Percentiles rank a stretch among this genome's conserved stretches.
These are phyloP conservation scores for Ellobius talpinus DNA, from an alignment of 2,113 vertebrate genomes.

Conservation along the genomic window DNA sequence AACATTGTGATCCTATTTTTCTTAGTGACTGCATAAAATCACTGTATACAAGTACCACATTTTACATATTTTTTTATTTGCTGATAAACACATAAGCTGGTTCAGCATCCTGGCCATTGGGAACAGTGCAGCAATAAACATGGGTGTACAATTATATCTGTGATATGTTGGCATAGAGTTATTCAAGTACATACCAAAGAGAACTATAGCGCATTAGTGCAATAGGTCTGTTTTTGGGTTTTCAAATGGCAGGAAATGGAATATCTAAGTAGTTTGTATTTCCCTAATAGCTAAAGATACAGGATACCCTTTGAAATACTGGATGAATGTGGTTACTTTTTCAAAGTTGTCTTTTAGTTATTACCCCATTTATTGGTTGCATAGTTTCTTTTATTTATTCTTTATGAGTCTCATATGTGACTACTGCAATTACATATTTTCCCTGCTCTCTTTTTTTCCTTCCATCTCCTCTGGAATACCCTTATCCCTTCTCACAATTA, in stretches of 20 bases:
- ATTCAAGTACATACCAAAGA: neutral
- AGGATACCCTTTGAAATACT: neutral
- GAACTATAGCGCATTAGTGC: neutral
- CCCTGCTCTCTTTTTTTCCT: neutral
- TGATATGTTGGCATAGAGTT: neutral
- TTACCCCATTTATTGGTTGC: neutral
- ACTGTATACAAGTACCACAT: too few relatives aligned
- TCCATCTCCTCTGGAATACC: neutral
- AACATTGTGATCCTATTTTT: neutral
- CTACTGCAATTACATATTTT: neutral
- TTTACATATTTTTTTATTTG: neutral
- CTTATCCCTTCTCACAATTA: neutral
- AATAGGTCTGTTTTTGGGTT: neutral
- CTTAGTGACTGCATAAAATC: neutral
- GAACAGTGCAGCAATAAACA: neutral
- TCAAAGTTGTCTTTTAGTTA: neutral
- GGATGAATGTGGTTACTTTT: too few relatives aligned
- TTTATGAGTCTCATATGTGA: neutral
- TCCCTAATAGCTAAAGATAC: neutral
- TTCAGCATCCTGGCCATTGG: neutral
- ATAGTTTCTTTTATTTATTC: neutral
- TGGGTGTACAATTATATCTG: neutral
- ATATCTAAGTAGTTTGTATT: neutral
- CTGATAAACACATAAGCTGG: neutral
- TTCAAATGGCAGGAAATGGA: neutral